Base-by-base conservation (phyloP, 2,113 vertebrate species). In the Thymallus thymallus region DNA sequence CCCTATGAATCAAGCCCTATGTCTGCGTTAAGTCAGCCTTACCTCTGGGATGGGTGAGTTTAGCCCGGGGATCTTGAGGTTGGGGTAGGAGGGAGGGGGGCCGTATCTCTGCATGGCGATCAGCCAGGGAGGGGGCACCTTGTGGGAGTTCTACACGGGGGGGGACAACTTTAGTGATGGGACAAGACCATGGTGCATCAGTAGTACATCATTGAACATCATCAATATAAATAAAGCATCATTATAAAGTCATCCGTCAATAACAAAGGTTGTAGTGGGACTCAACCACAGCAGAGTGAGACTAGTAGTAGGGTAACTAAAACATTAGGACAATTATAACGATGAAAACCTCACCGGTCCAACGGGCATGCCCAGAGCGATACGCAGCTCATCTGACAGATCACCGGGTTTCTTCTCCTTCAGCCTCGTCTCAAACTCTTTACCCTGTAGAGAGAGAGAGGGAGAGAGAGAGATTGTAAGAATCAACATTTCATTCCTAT, bases 391-490 rank as follows among this genome's bases (percentile, higher is more conserved):
- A 4, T 96, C 96, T 0, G 95, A 98, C 55, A 98, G 90, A 69
- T 98, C 95, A 0, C 97, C 96, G 0, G 96, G 96, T 58, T 98
- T 98, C 91, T 98, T 98, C 92, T 98, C 96, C 73, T 98, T 98
- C 69, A 98, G 91, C 0, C 95, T 88, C 0, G 96, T 98, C 90
- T 98, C 96, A 76, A 98, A 98, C 92, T 98, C 96, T 84, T 98
- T 98, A 1, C 96, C 96, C 96, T 97, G 80, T 12, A 12, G 9
- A 69, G 12, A 73, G 12, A 7, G 1, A 69, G n/a, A 29, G 51
- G 30, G 45, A 26, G 26, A 51, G 26, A 32, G 0, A 14, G 56
- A 41, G 35, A 41, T 10, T 12, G 35, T 41, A 41, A 41, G 35
- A 41, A 10, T 41, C 35, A 41, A 41, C 7, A 41, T 41, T 41